Conservation (phyloP, 1,140 invertebrate genomes). For the Paraescarpia echinospica region DNA sequence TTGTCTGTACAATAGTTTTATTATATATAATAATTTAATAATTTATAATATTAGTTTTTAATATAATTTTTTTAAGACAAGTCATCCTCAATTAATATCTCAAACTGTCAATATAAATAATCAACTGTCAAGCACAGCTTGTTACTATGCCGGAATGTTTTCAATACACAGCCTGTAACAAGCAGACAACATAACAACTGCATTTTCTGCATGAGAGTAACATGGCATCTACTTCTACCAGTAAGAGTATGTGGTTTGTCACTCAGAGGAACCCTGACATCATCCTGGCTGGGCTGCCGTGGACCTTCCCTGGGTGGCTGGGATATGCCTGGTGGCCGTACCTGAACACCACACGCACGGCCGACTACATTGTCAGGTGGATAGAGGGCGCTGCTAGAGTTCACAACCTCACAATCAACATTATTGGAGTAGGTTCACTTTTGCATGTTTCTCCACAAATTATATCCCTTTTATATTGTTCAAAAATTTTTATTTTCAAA, state of each 20-base stretch:
- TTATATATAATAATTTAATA: conserved; percentile 22
- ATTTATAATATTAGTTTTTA: too few species aligned
- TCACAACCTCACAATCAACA: conserved; percentile 54
- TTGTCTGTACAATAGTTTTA: conserved; percentile 54
- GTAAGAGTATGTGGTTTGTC: background rate
- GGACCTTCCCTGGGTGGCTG: conserved; percentile 37
- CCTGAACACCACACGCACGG: conserved; percentile 18
- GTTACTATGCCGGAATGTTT: too few species aligned
- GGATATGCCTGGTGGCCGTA: conserved; percentile 25
- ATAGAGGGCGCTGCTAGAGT: conserved; percentile 49
- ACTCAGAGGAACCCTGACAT: conserved; percentile 33
- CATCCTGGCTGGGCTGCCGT: conserved; percentile 30
- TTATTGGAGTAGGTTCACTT: conserved; percentile 49
- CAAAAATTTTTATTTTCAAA: too few species aligned
- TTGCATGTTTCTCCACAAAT: conserved; percentile 20
- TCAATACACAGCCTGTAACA: too few species aligned
- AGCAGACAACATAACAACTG: too few species aligned
- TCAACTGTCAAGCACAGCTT: too few species aligned
- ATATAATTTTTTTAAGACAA: too few species aligned
- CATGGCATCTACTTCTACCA: too few species aligned
- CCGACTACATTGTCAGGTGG: conserved; percentile 32
- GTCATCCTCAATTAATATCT: too few species aligned
- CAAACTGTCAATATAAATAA: too few species aligned
- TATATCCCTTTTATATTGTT: background rate
- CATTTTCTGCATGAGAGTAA: too few species aligned